Percentiles rank a stretch among this genome's conserved stretches.
Conservation (phyloP, 2,797 vertebrate genomes). For the Rhynchotus rufescens region DNA sequence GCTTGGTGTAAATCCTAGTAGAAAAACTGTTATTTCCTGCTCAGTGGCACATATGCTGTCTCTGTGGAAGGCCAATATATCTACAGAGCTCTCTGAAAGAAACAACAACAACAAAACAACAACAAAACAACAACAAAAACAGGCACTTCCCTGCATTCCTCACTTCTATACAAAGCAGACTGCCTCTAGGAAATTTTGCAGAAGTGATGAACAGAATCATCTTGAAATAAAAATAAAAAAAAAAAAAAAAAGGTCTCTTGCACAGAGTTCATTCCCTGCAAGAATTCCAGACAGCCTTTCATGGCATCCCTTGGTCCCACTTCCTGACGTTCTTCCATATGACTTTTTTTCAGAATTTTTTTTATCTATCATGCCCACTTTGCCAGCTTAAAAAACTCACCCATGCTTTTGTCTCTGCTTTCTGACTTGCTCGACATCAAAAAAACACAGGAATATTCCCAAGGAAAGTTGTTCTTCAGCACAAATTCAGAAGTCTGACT, state of each 20-base stretch:
- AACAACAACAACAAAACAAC: not conserved
- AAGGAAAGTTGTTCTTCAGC: not conserved
- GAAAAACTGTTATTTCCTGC: not conserved
- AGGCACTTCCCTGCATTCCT: not conserved
- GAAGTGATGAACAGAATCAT: not conserved
- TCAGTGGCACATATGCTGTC: not conserved
- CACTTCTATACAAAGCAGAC: not conserved
- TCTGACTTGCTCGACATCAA: not conserved
- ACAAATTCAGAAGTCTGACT: not conserved
- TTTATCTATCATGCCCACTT: not conserved
- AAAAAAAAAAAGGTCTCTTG: not conserved
- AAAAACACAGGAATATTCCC: accelerated
- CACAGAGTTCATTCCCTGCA: not conserved
- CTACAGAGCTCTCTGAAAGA: not conserved
- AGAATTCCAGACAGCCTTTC: not conserved
- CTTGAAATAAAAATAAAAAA: not conserved
- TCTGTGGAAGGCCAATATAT: not conserved
- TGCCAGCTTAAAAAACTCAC: not conserved
- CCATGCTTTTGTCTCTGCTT: not conserved
- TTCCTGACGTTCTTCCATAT: not conserved
- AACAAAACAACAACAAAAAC: not conserved
- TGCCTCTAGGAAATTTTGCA: not conserved
- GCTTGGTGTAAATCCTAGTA: conserved; percentile 7
- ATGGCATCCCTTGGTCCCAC: not conserved
- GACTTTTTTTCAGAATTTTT: not conserved